Evolutionary conservation across 2,888 invertebrate genomes (phyloP), one percentile per base, ranked within the genome.

Genomic region (Tridacna crocea): DNA sequence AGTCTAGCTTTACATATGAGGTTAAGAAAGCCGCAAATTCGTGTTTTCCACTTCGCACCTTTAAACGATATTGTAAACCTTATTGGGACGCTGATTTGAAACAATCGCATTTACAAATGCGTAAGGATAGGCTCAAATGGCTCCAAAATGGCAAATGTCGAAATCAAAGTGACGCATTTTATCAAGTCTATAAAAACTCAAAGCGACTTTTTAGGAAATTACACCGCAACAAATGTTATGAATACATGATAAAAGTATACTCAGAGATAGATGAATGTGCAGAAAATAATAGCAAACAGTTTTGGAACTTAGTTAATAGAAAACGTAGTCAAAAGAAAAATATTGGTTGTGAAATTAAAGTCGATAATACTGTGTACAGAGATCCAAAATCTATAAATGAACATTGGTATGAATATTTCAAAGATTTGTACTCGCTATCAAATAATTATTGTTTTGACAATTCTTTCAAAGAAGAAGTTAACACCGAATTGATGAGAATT

Each of bases 11-110:
- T 26, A 15, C 27, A 26, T 12, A 36, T 19, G 27, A 19, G 22
- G 27, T 26, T 27, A 66, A n/a, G 36, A n/a, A 46, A 27, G 48
- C 46, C 12, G 36, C 26, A 12, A 17, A 19, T n/a, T 19, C 19
- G 19, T 36, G 36, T 36, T 48, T 72, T 51, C 72, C 72, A 10
- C 12, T 12, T 13, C 12, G 15, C 10, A 47, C n/a, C 36, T 72
- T 47, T 51, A 72, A 48, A 46, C 17, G 15, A 19, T 72, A 47
- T 22, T 17, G 12, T n/a, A 72, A 72, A 72, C 72, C 72, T 12
- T 72, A 47, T 51, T 72, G 72, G 72, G 51, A 72, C 24, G 15
- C 46, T n/a, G 51, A 72, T 10, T 72, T 72, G 72, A 72, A 72
- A 47, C 8, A 15, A 13, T 46, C 48, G 19, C 48, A 48, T 72